Evolutionary conservation across 2,113 vertebrate genomes (phyloP).

Genomic region (Elanus axillaris): DNA sequence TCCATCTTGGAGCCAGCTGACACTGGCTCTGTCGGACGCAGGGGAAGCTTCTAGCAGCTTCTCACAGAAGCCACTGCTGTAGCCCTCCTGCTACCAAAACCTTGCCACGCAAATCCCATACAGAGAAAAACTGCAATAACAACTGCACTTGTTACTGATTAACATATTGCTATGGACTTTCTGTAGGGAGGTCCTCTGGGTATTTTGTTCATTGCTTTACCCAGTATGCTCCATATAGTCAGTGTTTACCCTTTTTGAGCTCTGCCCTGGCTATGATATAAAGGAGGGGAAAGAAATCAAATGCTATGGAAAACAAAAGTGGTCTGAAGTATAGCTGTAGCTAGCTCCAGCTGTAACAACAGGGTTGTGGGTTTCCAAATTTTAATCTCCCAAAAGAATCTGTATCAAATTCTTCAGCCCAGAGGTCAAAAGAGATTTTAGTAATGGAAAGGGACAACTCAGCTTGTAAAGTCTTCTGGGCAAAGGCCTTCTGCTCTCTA

Average conservation of each 20-base stretch:
- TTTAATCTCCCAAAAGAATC: constrained; percentile 43
- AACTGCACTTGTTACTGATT: not conserved
- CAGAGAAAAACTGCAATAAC: not conserved
- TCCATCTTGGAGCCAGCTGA: not conserved
- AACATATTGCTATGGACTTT: not conserved
- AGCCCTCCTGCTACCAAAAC: not conserved
- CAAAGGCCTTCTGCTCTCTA: not conserved
- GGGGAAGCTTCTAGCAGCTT: not conserved
- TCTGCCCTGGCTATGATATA: not conserved
- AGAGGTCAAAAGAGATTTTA: constrained; percentile 12
- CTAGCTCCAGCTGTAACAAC: constrained; percentile 56
- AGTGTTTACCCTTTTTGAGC: not conserved
- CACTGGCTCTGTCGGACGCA: not conserved
- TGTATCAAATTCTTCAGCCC: constrained; percentile 41
- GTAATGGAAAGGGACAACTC: constrained; percentile 6
- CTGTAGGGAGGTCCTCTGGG: not conserved
- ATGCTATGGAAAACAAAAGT: constrained; percentile 36
- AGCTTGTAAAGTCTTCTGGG: not conserved
- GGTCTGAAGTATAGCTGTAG: not conserved
- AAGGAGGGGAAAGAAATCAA: constrained; percentile 27
- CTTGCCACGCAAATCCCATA: fast-evolving
- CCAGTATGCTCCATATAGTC: not conserved
- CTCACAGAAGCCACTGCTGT: not conserved
- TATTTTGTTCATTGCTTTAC: not conserved
- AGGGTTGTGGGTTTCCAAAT: constrained; percentile 34